Conservation (phyloP, 2,113 vertebrate genomes). For the Cricetomys ansorgei region DNA sequence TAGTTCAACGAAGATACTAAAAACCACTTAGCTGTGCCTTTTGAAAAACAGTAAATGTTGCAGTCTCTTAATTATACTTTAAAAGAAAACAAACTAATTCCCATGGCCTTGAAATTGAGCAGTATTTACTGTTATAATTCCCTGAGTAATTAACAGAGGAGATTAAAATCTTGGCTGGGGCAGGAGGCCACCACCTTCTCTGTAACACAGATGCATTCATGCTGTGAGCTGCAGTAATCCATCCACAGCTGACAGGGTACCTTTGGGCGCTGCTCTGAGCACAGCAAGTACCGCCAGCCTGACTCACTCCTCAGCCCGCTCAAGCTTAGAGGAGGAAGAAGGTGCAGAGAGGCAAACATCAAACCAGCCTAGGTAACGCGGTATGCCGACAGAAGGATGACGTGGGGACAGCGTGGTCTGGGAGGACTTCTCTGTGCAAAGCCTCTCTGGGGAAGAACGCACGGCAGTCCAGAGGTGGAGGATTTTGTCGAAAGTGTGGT, state of each 20-base stretch:
- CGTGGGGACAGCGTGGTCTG: background rate
- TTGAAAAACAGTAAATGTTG: constrained; percentile 31
- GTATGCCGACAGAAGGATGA: background rate
- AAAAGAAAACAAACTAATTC: background rate
- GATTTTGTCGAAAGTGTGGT: background rate
- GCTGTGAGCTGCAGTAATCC: background rate
- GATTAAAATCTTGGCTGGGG: background rate
- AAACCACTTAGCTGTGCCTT: background rate
- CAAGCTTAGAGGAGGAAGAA: background rate
- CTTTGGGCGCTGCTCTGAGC: background rate
- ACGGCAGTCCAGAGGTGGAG: background rate
- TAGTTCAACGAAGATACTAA: background rate
- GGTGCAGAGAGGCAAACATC: too few species aligned
- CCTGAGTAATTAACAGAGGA: background rate
- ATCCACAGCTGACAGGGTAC: background rate
- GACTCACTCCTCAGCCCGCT: background rate
- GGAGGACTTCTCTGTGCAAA: background rate
- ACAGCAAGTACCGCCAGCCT: fast-evolving
- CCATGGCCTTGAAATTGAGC: background rate
- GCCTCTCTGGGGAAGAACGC: background rate
- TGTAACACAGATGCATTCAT: background rate
- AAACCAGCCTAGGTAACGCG: background rate
- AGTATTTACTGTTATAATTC: background rate
- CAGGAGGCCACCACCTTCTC: background rate
- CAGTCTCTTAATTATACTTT: background rate